phyloP scores from a whole-genome alignment of 2,888 invertebrate species.

The Acrocera orbiculus region DNA sequence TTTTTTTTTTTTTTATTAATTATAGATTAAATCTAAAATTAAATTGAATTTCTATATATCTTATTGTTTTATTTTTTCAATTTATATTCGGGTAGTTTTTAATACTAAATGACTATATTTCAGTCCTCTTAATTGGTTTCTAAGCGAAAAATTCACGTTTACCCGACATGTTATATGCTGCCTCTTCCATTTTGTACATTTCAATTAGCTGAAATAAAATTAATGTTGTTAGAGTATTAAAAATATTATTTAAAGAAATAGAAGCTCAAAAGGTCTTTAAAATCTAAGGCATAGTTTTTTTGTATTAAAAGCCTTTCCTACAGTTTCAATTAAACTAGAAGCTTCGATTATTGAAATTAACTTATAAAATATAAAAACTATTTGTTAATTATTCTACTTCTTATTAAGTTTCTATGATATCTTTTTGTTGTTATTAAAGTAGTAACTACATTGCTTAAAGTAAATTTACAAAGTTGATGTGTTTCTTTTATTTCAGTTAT shows the following conservation, averaged over 20 bases:
- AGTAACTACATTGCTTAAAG: too few species aligned
- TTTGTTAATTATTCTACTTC: too few species aligned
- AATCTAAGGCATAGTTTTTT: slow-evolving; percentile 3
- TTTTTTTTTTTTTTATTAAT: neutral
- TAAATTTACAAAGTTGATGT: too few species aligned
- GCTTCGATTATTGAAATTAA: too few species aligned
- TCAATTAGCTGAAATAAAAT: slow-evolving; percentile 55
- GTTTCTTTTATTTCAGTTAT: too few species aligned
- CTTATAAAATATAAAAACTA: too few species aligned
- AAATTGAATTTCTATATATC: neutral
- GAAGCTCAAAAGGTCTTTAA: neutral
- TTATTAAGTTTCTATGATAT: too few species aligned
- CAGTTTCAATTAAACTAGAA: slow-evolving; percentile 23
- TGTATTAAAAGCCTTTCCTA: slow-evolving; percentile 21
- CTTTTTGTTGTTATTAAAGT: too few species aligned
- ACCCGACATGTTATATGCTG: slow-evolving; percentile 73
- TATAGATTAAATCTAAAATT: neutral
- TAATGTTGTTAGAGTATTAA: neutral
- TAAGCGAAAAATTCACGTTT: slow-evolving; percentile 83
- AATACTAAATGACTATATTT: slow-evolving; percentile 3
- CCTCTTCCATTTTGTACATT: slow-evolving; percentile 85
- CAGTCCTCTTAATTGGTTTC: slow-evolving; percentile 22
- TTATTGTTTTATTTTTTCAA: neutral
- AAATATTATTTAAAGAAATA: neutral
- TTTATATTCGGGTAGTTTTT: neutral